Percentiles rank a stretch among this genome's conserved stretches.
phyloP scores from a whole-genome alignment of 2,888 invertebrate genomes.

The Dicranocentrus wangi region DNA sequence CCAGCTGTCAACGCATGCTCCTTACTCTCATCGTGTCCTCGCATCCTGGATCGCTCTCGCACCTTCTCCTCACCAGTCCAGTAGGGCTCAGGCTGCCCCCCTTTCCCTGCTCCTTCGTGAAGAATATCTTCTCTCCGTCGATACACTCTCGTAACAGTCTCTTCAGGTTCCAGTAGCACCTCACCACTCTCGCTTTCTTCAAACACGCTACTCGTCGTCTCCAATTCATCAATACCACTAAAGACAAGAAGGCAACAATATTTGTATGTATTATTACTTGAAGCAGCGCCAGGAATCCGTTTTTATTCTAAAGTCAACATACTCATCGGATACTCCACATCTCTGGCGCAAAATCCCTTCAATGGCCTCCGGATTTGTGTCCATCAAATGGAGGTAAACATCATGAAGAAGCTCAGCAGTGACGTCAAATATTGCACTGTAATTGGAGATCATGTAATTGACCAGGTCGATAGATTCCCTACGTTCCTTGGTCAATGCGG shows the following conservation, averaged over 20 bases:
- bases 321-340: slow-evolving; percentile 75
- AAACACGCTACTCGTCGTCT: slow-evolving; percentile 74
- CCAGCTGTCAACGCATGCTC: background rate
- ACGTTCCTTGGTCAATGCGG: slow-evolving; percentile 83
- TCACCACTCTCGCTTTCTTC: slow-evolving; percentile 76
- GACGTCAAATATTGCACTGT: slow-evolving; percentile 82
- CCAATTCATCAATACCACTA: slow-evolving; percentile 76
- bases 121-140: slow-evolving; percentile 83
- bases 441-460: slow-evolving; percentile 84
- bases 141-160: slow-evolving; percentile 73
- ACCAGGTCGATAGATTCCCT: slow-evolving; percentile 93
- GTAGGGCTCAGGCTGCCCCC: slow-evolving; percentile 75
- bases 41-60: slow-evolving; percentile 9
- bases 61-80: slow-evolving; percentile 74
- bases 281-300: background rate
- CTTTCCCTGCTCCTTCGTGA: slow-evolving; percentile 83
- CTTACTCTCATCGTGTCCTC: slow-evolving; percentile 40
- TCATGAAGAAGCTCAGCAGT: slow-evolving; percentile 86
- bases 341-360: slow-evolving; percentile 78
- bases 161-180: slow-evolving; percentile 75
- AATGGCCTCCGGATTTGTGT: slow-evolving; percentile 86
- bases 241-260: background rate
- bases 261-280: background rate
- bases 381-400: slow-evolving; percentile 89
- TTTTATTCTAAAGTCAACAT: no score